Evolutionary conservation across 2,113 vertebrate species (phyloP), one percentile per base, ranked within the genome.

Genomic region (Thalassoma bifasciatum): DNA sequence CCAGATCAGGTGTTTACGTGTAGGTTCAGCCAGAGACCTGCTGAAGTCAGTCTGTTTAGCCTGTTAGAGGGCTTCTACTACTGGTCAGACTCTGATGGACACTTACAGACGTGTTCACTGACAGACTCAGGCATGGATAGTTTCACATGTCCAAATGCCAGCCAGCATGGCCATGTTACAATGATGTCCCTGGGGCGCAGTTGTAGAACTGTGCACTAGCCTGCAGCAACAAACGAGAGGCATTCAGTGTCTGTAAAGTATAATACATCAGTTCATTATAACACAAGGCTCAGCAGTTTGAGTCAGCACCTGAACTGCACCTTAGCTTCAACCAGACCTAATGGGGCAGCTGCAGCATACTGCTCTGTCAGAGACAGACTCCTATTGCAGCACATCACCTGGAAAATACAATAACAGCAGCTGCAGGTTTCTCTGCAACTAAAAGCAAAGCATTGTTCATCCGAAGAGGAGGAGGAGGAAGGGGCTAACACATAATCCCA

Each of bases 121-220:
- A 85, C 88, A 81, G 79, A 79, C 67, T 68, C 77, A 71, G 52
- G 54, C 71, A 77, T 44, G 81, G 71, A 79, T 79, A 61, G 77
- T 81, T 77, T 83, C 85, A 71, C 77, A 82, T 72, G 77, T 83
- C 86, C 77, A 70, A 69, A 84, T 72, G 68, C 67, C 79, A 85
- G 71, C 50, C 72, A 50, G 66, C 72, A 26, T 38, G 44, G 56
- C 61, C 64, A 53, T 66, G 75, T 49, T 83, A 77, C 65, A 80
- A 58, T 17, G 62, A 82, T 63, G 63, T 80, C 85, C 86, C 72
- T 40, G 1, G 79, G 76, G 76, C 66, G 60, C 26, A 21, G 77
- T 63, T 83, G 79, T 63, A 83, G 83, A 88, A 75, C 40, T 37
- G 24, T 59, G 65, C 53, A 69, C 49, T 73, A 57, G 60, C 68